Evolutionary conservation across 1,140 invertebrate genomes (phyloP).

Genomic region (Protaetia brevitarsis): DNA sequence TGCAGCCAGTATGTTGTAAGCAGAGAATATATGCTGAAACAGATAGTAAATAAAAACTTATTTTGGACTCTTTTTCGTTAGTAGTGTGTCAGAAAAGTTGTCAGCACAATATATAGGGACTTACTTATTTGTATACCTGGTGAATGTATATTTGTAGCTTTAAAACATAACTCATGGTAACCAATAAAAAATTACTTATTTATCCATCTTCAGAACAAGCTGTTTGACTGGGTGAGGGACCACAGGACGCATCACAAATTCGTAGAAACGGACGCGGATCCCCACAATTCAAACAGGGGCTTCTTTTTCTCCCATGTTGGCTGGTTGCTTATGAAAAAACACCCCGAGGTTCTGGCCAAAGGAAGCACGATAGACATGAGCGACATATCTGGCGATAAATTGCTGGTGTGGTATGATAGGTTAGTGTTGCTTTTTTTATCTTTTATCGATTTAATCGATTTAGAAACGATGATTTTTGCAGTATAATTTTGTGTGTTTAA

Average conservation of each 20-base stretch:
- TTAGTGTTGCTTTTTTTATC: neutral
- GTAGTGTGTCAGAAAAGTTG: too few species aligned
- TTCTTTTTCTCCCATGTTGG: conserved; percentile 85
- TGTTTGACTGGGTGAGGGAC: conserved; percentile 58
- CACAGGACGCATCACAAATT: conserved; percentile 82
- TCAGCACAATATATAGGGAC: too few species aligned
- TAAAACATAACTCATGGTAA: too few species aligned
- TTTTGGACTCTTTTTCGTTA: too few species aligned
- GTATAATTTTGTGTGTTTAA: neutral
- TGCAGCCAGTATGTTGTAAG: too few species aligned
- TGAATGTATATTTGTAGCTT: too few species aligned
- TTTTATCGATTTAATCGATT: neutral
- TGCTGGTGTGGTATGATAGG: conserved; percentile 56
- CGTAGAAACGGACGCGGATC: conserved; percentile 78
- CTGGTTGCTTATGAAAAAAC: conserved; percentile 76
- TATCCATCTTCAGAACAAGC: conserved; percentile 11
- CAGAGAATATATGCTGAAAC: too few species aligned
- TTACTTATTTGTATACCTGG: too few species aligned
- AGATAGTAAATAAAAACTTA: too few species aligned
- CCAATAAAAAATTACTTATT: neutral
- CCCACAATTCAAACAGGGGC: conserved; percentile 75
- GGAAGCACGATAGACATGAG: conserved; percentile 68
- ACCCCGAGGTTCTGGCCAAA: conserved; percentile 69
- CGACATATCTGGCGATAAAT: conserved; percentile 71
- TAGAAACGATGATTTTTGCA: neutral